Evolutionary conservation across 2,888 invertebrate genomes (phyloP), one percentile per base, ranked within the genome.

Genomic region (Caenorhabditis sp.): DNA sequence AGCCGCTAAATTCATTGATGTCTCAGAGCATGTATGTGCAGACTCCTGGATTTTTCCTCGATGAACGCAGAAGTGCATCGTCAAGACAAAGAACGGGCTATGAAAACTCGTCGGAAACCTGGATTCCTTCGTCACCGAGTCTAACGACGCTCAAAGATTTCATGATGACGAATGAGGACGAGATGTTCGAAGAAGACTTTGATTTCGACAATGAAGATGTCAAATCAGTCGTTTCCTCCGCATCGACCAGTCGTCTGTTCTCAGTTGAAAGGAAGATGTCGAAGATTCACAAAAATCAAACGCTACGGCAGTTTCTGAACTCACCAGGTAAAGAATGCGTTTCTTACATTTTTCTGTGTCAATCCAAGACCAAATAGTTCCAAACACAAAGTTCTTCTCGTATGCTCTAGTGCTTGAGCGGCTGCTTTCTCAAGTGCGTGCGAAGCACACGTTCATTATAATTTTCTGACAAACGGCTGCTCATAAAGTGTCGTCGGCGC

Each of bases 1-100:
- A 72, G 27, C 61, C 73, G 5, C 17, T 65, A 30, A 78, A 62
- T 30, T 59, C 66, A 1, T n/a, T 70, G n/a, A 81, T 81, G 81
- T 71, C 81, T 24, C 79, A 78, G 17, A 81, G 81, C 63, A 81
- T 81, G 81, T 81, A 79, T 43, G 77, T 66, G 13, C 58, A 59
- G 17, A 32, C 70, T 1, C 48, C 65, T 3, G 55, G 55, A 52
- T 15, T 9, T n/a, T 27, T 61, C 9, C 22, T 6, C 11, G 55
- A 61, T 11, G 37, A 61, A 48, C 24, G 39, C 20, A 65, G 20
- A 11, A 46, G 20, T 17, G 53, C 24, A 7, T 41, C 46, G 11
- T 59, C 70, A 8, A 56, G 52, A 39, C n/a, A 35, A 53, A 55
- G 41, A 45, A 46, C 55, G 11, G 24, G 50, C 13, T 58, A 50